Conservation (phyloP, 2,888 invertebrate genomes). For the Smittia aterrima region DNA sequence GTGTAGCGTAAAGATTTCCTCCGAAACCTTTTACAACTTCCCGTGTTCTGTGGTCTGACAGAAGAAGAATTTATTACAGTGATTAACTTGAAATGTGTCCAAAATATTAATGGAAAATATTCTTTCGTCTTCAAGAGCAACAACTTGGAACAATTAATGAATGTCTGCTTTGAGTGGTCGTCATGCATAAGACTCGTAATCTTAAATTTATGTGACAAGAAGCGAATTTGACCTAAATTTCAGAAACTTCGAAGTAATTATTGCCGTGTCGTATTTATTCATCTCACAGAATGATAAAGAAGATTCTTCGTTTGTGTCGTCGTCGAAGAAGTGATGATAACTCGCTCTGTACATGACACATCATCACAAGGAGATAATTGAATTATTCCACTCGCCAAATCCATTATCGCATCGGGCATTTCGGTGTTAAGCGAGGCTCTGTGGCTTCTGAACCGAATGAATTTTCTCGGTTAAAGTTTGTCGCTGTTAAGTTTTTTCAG, state of each 20-base stretch:
- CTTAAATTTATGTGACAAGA: too few relatives aligned
- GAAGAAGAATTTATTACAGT: background rate
- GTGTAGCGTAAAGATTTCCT: background rate
- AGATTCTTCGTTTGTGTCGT: background rate
- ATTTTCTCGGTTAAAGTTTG: background rate
- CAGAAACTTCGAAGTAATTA: too few relatives aligned
- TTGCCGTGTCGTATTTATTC: too few relatives aligned
- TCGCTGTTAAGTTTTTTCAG: background rate
- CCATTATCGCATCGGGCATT: background rate
- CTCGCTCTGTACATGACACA: slow-evolving; percentile 21
- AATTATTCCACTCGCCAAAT: slow-evolving; percentile 17
- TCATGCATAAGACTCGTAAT: too few relatives aligned
- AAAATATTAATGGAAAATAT: slow-evolving; percentile 2
- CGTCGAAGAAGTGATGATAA: background rate
- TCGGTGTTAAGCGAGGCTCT: background rate
- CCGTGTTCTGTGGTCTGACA: background rate
- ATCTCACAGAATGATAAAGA: background rate
- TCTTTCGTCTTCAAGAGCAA: background rate
- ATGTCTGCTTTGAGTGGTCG: too few relatives aligned
- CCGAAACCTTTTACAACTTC: background rate
- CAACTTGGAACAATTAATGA: background rate
- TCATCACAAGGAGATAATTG: slow-evolving; percentile 31
- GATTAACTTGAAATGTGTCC: slow-evolving; percentile 3
- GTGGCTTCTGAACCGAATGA: background rate
- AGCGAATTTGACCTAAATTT: too few relatives aligned